Evolutionary conservation across 2,888 invertebrate genomes (phyloP), one percentile per base, ranked within the genome.

Genomic region (Stenotaenia linearis): DNA sequence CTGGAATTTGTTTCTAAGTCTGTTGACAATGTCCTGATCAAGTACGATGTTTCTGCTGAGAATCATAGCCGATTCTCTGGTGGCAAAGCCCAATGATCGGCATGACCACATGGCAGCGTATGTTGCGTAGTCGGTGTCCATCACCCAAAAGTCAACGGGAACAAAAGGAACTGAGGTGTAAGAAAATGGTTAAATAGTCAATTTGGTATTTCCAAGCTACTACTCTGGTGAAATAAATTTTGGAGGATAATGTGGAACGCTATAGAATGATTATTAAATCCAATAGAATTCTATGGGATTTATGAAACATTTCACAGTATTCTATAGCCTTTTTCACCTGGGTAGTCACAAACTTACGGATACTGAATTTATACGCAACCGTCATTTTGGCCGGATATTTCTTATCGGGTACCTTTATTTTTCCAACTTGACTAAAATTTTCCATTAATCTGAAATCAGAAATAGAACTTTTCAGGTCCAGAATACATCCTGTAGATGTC

Each of bases 91-190:
- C 15, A 61, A 12, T 84, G 91, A 92, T 86, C 94, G 93, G 83
- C 94, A 94, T 0, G 93, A 92, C 86, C 92, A 94, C 77, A 94
- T 89, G 0, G 91, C 92, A 0, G 93, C 93, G 84, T 92, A 93
- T 0, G 88, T 90, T 0, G 87, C 87, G 84, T 94, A 94, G 84
- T 94, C 93, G 0, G 93, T 93, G 83, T 90, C 88, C 83, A 93
- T 89, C 0, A 94, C 89, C 0, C 91, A 91, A 86, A 92, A 94
- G 77, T 90, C 90, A 0, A 93, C 92, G 78, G 90, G 90, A 0
- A 93, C 93, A 0, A 91, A 92, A 21, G 92, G 89, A 85, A 91
- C 93, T 93, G 25, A n/a, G n/a, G n/a, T n/a, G n/a, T n/a, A n/a
- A n/a, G n/a, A n/a, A n/a, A n/a, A n/a, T n/a, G n/a, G n/a, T n/a